These are phyloP conservation scores for Bombycilla garrulus DNA, from an alignment of 2,113 vertebrate genomes.

Conservation along the genomic window DNA sequence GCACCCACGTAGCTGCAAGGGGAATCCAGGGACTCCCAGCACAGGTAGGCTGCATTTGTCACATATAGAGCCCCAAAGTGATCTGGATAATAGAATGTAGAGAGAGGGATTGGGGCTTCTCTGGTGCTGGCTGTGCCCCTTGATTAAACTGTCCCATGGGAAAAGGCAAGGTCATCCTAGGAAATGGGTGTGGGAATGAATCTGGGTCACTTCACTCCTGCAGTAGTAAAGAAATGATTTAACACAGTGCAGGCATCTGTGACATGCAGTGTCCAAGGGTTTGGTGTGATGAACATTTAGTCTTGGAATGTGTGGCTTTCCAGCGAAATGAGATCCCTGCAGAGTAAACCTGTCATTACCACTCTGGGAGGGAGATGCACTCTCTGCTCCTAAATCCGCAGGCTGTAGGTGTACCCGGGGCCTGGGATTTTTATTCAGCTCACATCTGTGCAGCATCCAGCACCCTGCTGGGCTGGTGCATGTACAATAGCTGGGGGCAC, in stretches of 20 bases:
- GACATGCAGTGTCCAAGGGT: not conserved
- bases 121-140: not conserved
- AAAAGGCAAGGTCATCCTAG: not conserved
- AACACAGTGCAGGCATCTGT: not conserved
- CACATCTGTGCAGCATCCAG: conserved; percentile 34
- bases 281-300: not conserved
- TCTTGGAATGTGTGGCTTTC: not conserved
- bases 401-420: not conserved
- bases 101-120: not conserved
- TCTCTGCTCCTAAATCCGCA: not conserved
- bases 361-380: not conserved
- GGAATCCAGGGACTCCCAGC: not conserved
- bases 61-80: not conserved
- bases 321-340: not conserved
- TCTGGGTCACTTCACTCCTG: not conserved
- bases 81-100: not conserved
- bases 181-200: not conserved
- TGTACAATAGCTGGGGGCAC: not conserved
- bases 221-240: not conserved
- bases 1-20: accelerated
- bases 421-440: conserved; percentile 39
- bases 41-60: not conserved
- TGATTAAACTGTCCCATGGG: not conserved
- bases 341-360: not conserved
- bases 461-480: not conserved